Evolutionary conservation across 2,797 vertebrate species (phyloP), one percentile per base, ranked within the genome.

Genomic region (Babyrousa celebensis): DNA sequence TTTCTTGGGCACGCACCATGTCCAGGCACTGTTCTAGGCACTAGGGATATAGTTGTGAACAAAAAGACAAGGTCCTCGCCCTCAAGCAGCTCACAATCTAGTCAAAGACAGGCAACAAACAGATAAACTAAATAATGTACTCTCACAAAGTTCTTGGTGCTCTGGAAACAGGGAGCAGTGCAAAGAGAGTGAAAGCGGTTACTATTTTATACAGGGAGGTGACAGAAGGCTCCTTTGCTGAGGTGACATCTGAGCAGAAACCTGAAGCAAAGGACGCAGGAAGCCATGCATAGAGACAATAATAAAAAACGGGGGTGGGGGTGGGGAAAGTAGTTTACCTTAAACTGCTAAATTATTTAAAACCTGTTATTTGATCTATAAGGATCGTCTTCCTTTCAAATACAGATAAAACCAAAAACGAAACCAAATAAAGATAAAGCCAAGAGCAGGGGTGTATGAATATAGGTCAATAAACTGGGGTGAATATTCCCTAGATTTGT

Each of bases 291-390:
- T 32, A 77, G 79, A 80, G 14, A 85, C 70, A 89, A 48, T 16
- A 67, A 77, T 17, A 48, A 56, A 43, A 77, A 79, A 63, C 54
- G 6, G 77, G 2, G 14, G 43, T 48, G 43, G 75, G n/a, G 60
- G 12, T 2, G 72, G 68, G 27, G 58, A 58, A 12, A 84, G 48
- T 16, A 95, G 92, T 27, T 36, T n/a, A 36, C 27, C 23, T 43
- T 23, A n/a, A 89, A 58, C 67, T n/a, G 40, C 54, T 93, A 4
- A 93, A 95, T 91, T 94, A 93, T 89, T 95, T 74, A 95, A 43
- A 74, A 62, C 62, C 62, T 85, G 40, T 32, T 48, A 54, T 78
- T 68, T 63, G 32, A 82, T 75, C 78, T 88, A 54, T 0, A 78
- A 43, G 56, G 56, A 79, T 96, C 65, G 48, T 16, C 36, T 93